Base-by-base conservation (phyloP, 2,797 vertebrate genomes). In the Apodemus agrarius region DNA sequence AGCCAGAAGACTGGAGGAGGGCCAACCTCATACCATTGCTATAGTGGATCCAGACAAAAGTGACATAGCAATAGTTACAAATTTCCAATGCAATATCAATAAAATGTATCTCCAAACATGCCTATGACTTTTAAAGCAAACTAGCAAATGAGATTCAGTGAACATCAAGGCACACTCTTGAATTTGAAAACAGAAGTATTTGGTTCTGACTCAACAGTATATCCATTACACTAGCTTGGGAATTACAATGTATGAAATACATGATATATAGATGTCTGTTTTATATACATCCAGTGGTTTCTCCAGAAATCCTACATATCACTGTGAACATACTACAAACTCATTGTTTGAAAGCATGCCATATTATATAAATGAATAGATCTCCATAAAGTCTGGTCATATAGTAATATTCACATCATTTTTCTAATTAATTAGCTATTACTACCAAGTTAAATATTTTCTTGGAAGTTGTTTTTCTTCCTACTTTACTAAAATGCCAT, bases 1-100 rank as follows among this genome's bases (percentile, higher is more conserved):
- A 99, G 97, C 99, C 99, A 99, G 98, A 99, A 99, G 7, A 99
- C 98, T 0, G 99, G 98, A 1, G 99, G 99, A 1, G 98, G 98
- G 29, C 99, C 99, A 0, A 98, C 89, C n/a, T 99, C 99, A 3
- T 99, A 99, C 99, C 99, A 99, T 52, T 98, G 98, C 99, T 99
- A 94, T 24, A 96, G 74, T 79, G 82, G 37, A 69, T 91, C 26
- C 94, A 79, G 93, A 78, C 74, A 95, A 49, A 94, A n/a, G 11
- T 4, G 43, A 40, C 9, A 34, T 8, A 10, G 31, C 26, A 12
- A 43, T 3, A 26, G 37, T 63, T 75, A 65, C 9, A 7, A 74
- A 31, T 90, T 52, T 57, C n/a, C 26, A 72, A 37, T 14, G 16
- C 14, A 85, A 34, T 43, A 63, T 37, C 54, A 46, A 37, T 37